phyloP scores from a whole-genome alignment of 2,113 vertebrate species.

The Caloenas nicobarica region DNA sequence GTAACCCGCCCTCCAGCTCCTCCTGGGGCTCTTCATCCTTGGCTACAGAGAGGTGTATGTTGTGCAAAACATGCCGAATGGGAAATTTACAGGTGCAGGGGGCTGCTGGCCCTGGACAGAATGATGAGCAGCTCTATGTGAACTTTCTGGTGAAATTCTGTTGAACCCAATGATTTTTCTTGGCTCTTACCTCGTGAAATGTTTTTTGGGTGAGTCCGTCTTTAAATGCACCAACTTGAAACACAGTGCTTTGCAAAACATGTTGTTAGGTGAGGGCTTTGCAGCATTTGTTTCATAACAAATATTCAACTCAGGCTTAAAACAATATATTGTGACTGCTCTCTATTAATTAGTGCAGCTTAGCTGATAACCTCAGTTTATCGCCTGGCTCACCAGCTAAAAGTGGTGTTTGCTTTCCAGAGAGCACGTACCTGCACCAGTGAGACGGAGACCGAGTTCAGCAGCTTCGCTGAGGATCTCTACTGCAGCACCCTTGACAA shows the following conservation, averaged over 20 bases:
- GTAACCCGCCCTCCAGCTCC: not conserved
- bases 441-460: not conserved
- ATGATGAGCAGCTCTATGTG: not conserved
- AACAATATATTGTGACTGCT: rapidly evolving
- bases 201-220: not conserved
- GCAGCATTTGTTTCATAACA: not conserved
- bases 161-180: not conserved
- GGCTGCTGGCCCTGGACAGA: not conserved
- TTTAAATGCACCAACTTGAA: not conserved
- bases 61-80: too few species aligned
- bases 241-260: not conserved
- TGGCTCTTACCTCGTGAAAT: rapidly evolving
- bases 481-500: not conserved
- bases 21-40: not conserved
- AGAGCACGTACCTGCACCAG: constrained; percentile 39
- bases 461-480: not conserved
- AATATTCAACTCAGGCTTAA: not conserved
- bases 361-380: not conserved
- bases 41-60: not conserved
- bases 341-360: rapidly evolving
- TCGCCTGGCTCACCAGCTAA: not conserved
- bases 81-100: not conserved
- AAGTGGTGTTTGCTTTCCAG: not conserved
- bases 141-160: not conserved
- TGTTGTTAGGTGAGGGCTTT: not conserved